Percentiles rank a stretch among this genome's conserved stretches.
Conservation (phyloP, 2,113 vertebrate species). For the Acrocephalus kingi region DNA sequence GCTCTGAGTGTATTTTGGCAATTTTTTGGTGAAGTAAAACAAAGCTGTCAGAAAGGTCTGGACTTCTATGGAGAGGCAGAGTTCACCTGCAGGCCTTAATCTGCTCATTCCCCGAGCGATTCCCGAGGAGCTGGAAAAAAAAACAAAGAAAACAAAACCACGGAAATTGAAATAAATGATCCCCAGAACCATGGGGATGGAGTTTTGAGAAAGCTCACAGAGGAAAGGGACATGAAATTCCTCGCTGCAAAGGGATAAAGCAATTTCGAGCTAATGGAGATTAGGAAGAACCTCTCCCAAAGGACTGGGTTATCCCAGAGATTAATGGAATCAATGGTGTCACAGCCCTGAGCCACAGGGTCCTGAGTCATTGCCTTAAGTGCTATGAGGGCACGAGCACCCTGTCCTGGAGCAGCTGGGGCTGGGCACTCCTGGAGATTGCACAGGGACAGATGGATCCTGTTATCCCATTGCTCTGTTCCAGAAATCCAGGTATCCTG, state of each 20-base stretch:
- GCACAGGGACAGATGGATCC: neutral
- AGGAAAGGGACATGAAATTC: neutral
- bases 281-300: slow-evolving; percentile 6
- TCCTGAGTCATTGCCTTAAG: neutral
- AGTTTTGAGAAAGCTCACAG: neutral
- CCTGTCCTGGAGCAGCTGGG: neutral
- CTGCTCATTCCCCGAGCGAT: neutral
- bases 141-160: neutral
- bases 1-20: slow-evolving; percentile 17
- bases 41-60: neutral
- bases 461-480: neutral
- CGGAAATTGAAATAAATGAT: neutral
- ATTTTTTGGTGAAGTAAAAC: slow-evolving; percentile 16
- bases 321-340: neutral
- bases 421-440: neutral
- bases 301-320: neutral
- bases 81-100: neutral
- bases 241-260: neutral
- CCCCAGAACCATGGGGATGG: neutral
- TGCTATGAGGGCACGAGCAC: neutral
- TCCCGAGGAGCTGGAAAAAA: neutral
- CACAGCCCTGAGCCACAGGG: neutral
- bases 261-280: neutral
- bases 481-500: neutral
- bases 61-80: neutral